Base-by-base conservation (phyloP, 2,888 invertebrate genomes). In the Asteroscopus sphinx region DNA sequence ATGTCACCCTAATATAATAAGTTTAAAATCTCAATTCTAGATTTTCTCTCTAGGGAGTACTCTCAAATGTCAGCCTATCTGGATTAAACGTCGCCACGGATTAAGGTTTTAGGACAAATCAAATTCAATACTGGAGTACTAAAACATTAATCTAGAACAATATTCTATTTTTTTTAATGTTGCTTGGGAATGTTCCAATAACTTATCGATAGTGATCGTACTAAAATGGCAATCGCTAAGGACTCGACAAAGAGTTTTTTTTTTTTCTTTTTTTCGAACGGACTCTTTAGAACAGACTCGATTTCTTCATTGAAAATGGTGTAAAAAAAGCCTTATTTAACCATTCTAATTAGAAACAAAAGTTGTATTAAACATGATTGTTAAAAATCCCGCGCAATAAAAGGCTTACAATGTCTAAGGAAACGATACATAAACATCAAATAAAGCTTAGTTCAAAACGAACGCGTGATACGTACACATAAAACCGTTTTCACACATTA, bases 401-500 rank as follows among this genome's bases (percentile, higher is more conserved):
- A 52, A 15, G 13, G 21, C 0, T 33, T 45, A 44, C 11, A 70
- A 44, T 47, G 36, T n/a, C 32, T 36, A 46, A 47, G 46, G 21
- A 37, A 51, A 44, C 21, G 9, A 3, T 4, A 25, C 25, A 25
- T 15, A 17, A 51, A 47, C 26, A 37, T 21, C 47, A 15, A 11
- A 30, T 21, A 40, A 16, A 44, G 32, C 28, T 17, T 28, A 28
- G 13, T 41, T 48, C 32, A 33, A 40, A 41, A 47, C 26, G 21
- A 21, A 45, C 15, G 45, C 16, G 37, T 66, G 41, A 39, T 37
- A 46, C 40, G n/a, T 15, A 52, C 58, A 65, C 46, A 54, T 68
- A 56, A 63, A 55, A 55, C 41, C 49, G 56, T 26, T 48, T 72
- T 57, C 33, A 39, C 55, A 37, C 35, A 53, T 36, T 65, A 60